phyloP scores from a whole-genome alignment of 2,113 vertebrate genomes.

The Gavia stellata region DNA sequence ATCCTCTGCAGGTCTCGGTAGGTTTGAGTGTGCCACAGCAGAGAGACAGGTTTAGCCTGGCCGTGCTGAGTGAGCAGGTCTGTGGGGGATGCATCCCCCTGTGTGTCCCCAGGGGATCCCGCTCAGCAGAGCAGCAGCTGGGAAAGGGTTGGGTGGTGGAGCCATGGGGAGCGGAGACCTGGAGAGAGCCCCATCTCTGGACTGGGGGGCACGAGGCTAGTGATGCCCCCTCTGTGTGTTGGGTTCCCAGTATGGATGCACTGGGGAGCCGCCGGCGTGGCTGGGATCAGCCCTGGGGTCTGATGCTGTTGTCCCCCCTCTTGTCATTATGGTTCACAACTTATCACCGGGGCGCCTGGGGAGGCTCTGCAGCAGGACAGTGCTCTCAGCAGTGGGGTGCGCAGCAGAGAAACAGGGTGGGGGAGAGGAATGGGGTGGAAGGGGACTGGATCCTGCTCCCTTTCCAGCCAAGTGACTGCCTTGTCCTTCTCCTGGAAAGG shows the following conservation, averaged over 20 bases:
- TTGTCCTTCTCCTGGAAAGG: background rate
- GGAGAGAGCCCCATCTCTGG: background rate
- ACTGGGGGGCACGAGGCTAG: background rate
- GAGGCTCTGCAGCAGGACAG: background rate
- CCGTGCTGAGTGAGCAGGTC: background rate
- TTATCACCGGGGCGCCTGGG: rapidly evolving
- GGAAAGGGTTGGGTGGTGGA: background rate
- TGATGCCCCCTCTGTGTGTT: background rate
- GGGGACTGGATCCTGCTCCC: background rate
- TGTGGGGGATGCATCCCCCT: background rate
- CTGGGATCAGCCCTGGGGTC: background rate
- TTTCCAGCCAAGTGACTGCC: background rate
- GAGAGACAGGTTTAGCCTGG: background rate
- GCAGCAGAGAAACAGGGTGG: background rate
- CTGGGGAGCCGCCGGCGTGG: rapidly evolving
- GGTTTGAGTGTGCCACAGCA: background rate
- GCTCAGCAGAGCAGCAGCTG: background rate
- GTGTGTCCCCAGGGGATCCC: rapidly evolving
- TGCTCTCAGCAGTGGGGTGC: background rate
- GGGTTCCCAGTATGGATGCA: background rate
- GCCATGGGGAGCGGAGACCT: background rate
- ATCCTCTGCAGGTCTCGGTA: background rate
- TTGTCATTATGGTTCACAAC: background rate
- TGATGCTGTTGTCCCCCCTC: background rate
- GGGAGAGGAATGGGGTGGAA: background rate